These are phyloP conservation scores for Tetragonula carbonaria DNA, from an alignment of 2,888 invertebrate species.

Conservation along the genomic window DNA sequence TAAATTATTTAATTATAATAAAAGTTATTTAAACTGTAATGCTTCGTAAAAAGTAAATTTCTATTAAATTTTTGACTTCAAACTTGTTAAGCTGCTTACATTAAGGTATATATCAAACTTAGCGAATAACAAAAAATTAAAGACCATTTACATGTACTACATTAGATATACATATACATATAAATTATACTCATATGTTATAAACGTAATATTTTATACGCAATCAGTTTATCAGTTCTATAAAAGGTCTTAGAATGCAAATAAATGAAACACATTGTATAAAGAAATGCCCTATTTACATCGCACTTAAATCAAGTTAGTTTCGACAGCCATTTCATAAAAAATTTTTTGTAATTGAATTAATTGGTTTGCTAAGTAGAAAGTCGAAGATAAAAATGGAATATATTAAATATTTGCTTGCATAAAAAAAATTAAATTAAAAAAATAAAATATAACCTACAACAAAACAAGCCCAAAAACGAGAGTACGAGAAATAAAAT, in stretches of 20 bases:
- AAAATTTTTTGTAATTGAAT: slow-evolving; percentile 22
- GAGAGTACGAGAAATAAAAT: not conserved
- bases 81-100: not conserved
- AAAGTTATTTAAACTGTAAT: not conserved
- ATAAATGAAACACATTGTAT: slow-evolving; percentile 28
- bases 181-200: not conserved
- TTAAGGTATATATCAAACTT: not conserved
- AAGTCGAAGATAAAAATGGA: slow-evolving; percentile 23
- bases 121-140: slow-evolving; percentile 14
- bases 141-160: slow-evolving; percentile 22
- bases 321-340: slow-evolving; percentile 7
- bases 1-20: not conserved
- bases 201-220: slow-evolving; percentile 2
- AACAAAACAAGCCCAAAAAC: not conserved
- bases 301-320: slow-evolving; percentile 32
- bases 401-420: slow-evolving; percentile 1
- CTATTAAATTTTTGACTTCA: not conserved
- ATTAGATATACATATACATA: not conserved
- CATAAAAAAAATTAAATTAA: slow-evolving; percentile 14
- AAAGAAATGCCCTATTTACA: slow-evolving; percentile 31
- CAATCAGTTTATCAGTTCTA: slow-evolving; percentile 18
- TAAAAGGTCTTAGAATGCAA: slow-evolving; percentile 1
- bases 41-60: too few species aligned
- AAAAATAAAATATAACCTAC: slow-evolving; percentile 52
- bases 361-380: slow-evolving; percentile 7